Evolutionary conservation across 2,888 invertebrate species (phyloP), one percentile per base, ranked within the genome.

Genomic region (Vesta saturnalis): DNA sequence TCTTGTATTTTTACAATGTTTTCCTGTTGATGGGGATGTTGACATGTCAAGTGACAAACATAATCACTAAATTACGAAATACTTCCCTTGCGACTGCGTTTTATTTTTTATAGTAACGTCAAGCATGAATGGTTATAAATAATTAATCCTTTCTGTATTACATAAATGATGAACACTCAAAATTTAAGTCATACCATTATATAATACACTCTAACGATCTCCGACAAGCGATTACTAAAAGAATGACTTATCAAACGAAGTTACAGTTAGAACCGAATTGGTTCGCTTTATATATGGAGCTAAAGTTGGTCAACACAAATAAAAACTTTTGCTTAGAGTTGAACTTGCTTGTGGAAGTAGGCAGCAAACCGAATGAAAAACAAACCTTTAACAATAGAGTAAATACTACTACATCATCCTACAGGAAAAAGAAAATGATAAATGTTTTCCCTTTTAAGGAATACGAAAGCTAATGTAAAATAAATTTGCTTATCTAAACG

Each of bases 1-100:
- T 15, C 49, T 60, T 22, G 23, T 19, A 14, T 14, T 58, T 58
- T 14, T 39, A 35, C 52, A 52, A 61, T 61, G 61, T 54, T 61
- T 61, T 54, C 54, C 61, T 54, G 54, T 60, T 30, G 60, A 60
- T 60, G 47, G 49, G 2, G 15, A 49, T 49, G 60, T 47, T 52
- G 52, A 52, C 18, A 52, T 52, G 18, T n/a, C 47, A 47, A 60
- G 30, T 23, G 47, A 35, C 49, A 60, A 60, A 58, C 57, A 15
- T 18, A 16, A 35, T 10, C n/a, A 19, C 39, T 52, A 52, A 52
- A 52, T 52, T 52, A 19, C 52, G 19, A 52, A 52, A 21, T 18
- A 52, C 21, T 19, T 52, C n/a, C 52, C 15, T 47, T 18, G 52
- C 16, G 19, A 47, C 1, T 8, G 47, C 16, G 6, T 47, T 47